Base-by-base conservation (phyloP, 1,140 invertebrate species). In the Cotesia glomerata region DNA sequence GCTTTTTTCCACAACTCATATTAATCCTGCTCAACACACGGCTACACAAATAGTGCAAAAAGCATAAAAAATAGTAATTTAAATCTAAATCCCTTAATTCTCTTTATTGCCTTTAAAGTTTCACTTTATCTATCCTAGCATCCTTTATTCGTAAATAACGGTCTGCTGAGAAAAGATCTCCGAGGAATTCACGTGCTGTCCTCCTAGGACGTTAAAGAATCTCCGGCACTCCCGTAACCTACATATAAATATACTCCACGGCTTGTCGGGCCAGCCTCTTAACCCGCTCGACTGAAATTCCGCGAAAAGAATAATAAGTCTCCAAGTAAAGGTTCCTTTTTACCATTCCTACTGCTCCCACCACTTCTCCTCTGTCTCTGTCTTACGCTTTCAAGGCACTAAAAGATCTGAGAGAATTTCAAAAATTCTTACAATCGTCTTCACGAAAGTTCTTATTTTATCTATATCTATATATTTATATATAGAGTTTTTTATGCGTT, bases 141-240 rank as follows among this genome's bases (percentile, higher is more conserved):
- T 51, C 14, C 26, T 62, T 32, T 62, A 13, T 65, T 16, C 39
- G 18, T 65, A n/a, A 8, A 11, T 13, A 9, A 11, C 34, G 49
- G 13, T 39, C 67, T 32, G 26, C 35, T 0, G n/a, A 7, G 49
- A n/a, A 52, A 36, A 54, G 52, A 58, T 26, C 62, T 64, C 70
- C 54, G 7, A 36, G 64, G 70, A 72, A 72, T 72, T 49, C 49
- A 67, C 65, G 70, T 72, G 34, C 54, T 72, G 70, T 59, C 70
- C 54, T 54, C 18, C 11, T 51, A 39, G 63, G 51, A 72, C 70
- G 63, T 66, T 66, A 56, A 8, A 52, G 70, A 72, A 72, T 72
- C 52, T 56, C 63, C 39, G 63, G 70, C 70, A 72, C 70, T 72
- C 70, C 52, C 34, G 11, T 72, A 59, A 72, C 70, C 69, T 52